phyloP scores from a whole-genome alignment of 2,113 vertebrate genomes.

The Cinclus cinclus region DNA sequence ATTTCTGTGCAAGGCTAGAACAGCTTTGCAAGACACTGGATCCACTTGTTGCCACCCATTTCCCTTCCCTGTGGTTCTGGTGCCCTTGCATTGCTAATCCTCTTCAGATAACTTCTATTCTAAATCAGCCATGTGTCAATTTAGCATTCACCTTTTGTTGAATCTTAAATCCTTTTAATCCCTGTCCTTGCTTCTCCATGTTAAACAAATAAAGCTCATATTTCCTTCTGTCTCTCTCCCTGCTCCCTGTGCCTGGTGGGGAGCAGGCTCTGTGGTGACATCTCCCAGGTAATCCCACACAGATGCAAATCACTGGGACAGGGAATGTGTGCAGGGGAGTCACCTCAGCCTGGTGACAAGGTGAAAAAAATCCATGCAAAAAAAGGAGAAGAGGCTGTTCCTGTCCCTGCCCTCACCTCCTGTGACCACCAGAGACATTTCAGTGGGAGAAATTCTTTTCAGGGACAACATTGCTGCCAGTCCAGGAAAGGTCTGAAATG shows the following conservation, averaged over 20 bases:
- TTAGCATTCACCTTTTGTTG: conserved; percentile 66
- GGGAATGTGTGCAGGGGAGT: neutral
- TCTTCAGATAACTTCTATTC: conserved; percentile 59
- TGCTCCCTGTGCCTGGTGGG: neutral
- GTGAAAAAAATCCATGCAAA: neutral
- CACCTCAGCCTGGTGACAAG: neutral
- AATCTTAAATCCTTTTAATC: conserved; percentile 64
- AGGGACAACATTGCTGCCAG: neutral
- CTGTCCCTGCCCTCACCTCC: neutral
- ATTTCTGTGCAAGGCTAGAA: neutral
- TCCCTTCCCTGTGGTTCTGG: neutral
- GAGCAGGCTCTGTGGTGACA: neutral
- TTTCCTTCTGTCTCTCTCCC: neutral
- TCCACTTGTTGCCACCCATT: neutral
- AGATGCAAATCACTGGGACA: neutral
- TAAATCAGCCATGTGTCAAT: conserved; percentile 62
- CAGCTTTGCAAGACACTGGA: neutral
- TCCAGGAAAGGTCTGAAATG: neutral
- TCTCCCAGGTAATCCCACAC: neutral
- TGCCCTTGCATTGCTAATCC: conserved; percentile 58
- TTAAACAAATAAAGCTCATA: conserved; percentile 43
- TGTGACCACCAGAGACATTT: neutral
- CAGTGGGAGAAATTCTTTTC: neutral
- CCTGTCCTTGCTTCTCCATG: conserved; percentile 25
- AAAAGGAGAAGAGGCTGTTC: neutral